These are phyloP conservation scores for Philaethria dido DNA, from an alignment of 2,888 invertebrate species.

Conservation along the genomic window DNA sequence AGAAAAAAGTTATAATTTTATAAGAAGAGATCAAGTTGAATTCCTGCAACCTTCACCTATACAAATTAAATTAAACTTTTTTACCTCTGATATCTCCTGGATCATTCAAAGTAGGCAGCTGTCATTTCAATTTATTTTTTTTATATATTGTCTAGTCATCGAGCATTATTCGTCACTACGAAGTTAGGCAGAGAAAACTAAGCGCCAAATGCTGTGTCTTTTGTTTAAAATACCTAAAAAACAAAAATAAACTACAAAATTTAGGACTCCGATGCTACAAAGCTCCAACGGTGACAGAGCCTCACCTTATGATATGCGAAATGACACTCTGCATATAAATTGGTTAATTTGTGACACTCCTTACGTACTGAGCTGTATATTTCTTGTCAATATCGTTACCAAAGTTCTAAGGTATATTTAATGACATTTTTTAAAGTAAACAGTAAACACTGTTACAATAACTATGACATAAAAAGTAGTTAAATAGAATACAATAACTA, in stretches of 20 bases:
- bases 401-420: background rate
- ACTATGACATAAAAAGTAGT: background rate
- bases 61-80: too few species aligned
- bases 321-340: slow-evolving; percentile 14
- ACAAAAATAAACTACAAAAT: background rate
- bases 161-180: too few species aligned
- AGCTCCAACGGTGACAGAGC: background rate
- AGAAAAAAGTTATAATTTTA: too few species aligned
- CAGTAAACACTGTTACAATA: background rate
- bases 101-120: too few species aligned
- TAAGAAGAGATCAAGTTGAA: too few species aligned
- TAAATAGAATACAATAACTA: too few species aligned
- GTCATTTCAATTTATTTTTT: too few species aligned
- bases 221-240: background rate
- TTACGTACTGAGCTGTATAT: slow-evolving; percentile 5
- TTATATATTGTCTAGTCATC: too few species aligned
- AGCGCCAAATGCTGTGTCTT: background rate
- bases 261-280: background rate
- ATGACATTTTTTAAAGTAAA: background rate
- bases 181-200: background rate
- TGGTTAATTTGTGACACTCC: slow-evolving; percentile 9
- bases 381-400: background rate
- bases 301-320: slow-evolving; percentile 12
- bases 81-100: too few species aligned
- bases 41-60: too few species aligned